phyloP scores from a whole-genome alignment of 2,888 invertebrate genomes.

The Watsonalla binaria region DNA sequence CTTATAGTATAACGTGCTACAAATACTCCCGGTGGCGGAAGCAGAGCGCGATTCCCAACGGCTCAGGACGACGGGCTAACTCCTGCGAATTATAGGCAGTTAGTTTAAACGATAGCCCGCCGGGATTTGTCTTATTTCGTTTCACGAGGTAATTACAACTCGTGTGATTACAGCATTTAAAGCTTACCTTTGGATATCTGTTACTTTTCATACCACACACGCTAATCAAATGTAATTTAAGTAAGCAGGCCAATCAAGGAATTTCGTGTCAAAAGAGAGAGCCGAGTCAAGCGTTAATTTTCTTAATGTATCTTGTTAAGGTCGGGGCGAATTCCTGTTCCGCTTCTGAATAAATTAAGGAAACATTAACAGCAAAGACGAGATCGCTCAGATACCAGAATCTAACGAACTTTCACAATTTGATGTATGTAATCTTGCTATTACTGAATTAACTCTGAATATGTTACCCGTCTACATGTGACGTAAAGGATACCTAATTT shows the following conservation, averaged over 20 bases:
- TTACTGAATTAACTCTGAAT: constrained; percentile 9
- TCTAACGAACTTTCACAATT: constrained; percentile 42
- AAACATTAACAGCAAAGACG: constrained; percentile 51
- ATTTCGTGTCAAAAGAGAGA: constrained; percentile 55
- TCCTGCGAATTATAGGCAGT: constrained; percentile 73
- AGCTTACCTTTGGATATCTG: constrained; percentile 7
- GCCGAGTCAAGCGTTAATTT: constrained; percentile 64
- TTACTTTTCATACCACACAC: constrained; percentile 30
- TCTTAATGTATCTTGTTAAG: constrained; percentile 68
- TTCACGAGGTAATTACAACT: constrained; percentile 46
- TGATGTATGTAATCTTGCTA: constrained; percentile 23
- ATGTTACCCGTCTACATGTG: neutral
- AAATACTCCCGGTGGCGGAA: neutral
- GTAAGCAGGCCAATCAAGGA: constrained; percentile 63
- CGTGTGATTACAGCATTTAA: constrained; percentile 23
- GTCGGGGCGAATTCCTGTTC: constrained; percentile 45
- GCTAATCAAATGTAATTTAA: constrained; percentile 50
- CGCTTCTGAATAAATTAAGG: constrained; percentile 60
- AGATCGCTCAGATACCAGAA: constrained; percentile 41
- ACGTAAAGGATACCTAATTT: neutral
- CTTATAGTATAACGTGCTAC: neutral
- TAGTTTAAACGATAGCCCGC: constrained; percentile 69
- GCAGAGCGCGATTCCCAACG: constrained; percentile 55
- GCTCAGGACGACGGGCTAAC: constrained; percentile 54
- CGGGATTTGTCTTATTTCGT: constrained; percentile 53